Conservation (phyloP, 2,888 invertebrate species). For the Lycaena phlaeas region DNA sequence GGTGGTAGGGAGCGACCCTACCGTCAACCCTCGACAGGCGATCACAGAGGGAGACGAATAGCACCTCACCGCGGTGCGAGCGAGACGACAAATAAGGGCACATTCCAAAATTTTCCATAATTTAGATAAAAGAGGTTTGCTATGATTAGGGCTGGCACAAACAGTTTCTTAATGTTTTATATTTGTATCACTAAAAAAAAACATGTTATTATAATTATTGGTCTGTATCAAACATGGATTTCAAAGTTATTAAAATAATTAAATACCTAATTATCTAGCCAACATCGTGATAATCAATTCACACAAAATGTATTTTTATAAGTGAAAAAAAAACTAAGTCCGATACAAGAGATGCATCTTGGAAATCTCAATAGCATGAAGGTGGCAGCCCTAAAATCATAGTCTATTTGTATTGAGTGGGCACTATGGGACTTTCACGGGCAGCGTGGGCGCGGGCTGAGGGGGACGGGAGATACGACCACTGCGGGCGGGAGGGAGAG, state of each 20-base stretch:
- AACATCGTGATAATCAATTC: no score
- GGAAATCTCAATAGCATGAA: no score
- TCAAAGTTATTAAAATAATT: no score
- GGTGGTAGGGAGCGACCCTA: constrained; percentile 41
- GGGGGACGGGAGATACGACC: constrained; percentile 26
- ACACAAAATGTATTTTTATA: no score
- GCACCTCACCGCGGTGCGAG: constrained; percentile 29
- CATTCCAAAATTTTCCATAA: constrained; percentile 72
- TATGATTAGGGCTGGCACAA: constrained; percentile 63
- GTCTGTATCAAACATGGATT: not conserved
- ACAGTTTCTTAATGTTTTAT: constrained; percentile 8
- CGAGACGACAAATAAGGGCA: constrained; percentile 39
- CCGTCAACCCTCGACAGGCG: constrained; percentile 54
- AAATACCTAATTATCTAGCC: no score
- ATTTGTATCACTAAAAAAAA: not conserved
- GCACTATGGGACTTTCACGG: constrained; percentile 8
- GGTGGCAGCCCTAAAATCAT: constrained; percentile 29
- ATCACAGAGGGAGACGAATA: constrained; percentile 36
- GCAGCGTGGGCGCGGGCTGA: constrained; percentile 10
- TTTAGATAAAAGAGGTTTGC: constrained; percentile 69
- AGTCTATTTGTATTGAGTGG: constrained; percentile 16
- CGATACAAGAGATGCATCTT: no score
- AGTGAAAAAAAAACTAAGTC: no score
- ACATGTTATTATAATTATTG: not conserved
- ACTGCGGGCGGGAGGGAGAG: constrained; percentile 38